These are phyloP conservation scores for Trogon surrucura DNA, from an alignment of 2,113 vertebrate species.

Conservation along the genomic window DNA sequence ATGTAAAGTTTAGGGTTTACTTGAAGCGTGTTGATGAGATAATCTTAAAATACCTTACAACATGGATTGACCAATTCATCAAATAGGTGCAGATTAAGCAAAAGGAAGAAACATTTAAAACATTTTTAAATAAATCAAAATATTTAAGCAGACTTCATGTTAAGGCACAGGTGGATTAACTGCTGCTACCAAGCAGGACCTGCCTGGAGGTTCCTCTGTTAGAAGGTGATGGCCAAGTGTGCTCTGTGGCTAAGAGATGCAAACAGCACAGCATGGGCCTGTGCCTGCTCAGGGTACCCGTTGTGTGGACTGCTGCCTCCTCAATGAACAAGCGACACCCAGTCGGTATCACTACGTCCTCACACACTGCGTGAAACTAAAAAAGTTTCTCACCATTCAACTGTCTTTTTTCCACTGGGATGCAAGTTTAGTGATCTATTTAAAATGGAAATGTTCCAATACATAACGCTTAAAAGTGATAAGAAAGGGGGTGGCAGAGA, in stretches of 20 bases:
- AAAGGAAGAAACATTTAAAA: background rate
- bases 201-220: background rate
- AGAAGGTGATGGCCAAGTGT: background rate
- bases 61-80: background rate
- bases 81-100: background rate
- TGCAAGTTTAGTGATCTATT: background rate
- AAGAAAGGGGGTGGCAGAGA: accelerated
- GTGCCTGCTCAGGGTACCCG: background rate
- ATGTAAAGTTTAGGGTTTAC: background rate
- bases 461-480: background rate
- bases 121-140: background rate
- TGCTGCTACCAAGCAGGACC: accelerated
- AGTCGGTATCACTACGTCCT: background rate
- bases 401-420: background rate
- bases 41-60: background rate
- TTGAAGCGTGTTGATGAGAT: background rate
- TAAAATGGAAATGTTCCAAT: background rate
- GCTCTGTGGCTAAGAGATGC: background rate
- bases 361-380: background rate
- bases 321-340: background rate
- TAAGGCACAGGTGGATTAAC: background rate
- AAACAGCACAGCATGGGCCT: background rate
- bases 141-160: background rate
- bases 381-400: background rate
- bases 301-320: background rate